Percentiles rank a stretch among this genome's conserved stretches.
These are phyloP conservation scores for Orchestes rusci DNA, from an alignment of 2,888 invertebrate genomes.

Conservation along the genomic window DNA sequence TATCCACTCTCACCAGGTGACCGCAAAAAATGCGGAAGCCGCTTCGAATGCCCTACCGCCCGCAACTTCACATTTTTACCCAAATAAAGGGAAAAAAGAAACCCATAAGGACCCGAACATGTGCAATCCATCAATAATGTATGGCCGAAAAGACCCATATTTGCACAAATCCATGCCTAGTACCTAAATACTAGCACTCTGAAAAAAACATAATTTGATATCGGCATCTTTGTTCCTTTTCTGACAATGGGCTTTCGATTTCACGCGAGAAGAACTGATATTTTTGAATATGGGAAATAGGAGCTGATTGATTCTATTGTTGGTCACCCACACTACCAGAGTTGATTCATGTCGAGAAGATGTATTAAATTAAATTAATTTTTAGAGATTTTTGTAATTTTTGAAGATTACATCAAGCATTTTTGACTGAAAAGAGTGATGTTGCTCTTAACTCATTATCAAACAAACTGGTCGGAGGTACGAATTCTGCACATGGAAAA, in stretches of 20 bases:
- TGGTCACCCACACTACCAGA: no score
- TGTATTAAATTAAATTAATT: no score
- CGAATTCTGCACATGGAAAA: no score
- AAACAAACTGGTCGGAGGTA: no score
- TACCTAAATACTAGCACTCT: conserved; percentile 16
- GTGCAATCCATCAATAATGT: conserved; percentile 28
- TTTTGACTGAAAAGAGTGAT: no score
- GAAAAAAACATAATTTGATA: conserved; percentile 31
- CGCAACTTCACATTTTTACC: conserved; percentile 16
- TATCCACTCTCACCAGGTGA: conserved; percentile 24
- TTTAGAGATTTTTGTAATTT: no score
- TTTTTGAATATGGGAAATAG: no score
- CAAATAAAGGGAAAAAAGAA: conserved; percentile 26
- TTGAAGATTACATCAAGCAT: no score
- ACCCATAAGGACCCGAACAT: conserved; percentile 27
- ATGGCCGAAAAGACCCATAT: conserved; percentile 22
- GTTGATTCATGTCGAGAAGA: no score
- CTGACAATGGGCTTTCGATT: conserved; percentile 32
- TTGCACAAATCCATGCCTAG: conserved; percentile 20
- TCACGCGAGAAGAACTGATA: no score
- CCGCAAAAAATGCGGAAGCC: conserved; percentile 26
- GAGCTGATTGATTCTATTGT: no score
- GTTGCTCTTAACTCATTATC: no score
- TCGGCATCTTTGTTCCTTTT: conserved; percentile 34
- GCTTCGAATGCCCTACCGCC: conserved; percentile 18